phyloP scores from a whole-genome alignment of 2,113 vertebrate species.

The Anolis sagrei region DNA sequence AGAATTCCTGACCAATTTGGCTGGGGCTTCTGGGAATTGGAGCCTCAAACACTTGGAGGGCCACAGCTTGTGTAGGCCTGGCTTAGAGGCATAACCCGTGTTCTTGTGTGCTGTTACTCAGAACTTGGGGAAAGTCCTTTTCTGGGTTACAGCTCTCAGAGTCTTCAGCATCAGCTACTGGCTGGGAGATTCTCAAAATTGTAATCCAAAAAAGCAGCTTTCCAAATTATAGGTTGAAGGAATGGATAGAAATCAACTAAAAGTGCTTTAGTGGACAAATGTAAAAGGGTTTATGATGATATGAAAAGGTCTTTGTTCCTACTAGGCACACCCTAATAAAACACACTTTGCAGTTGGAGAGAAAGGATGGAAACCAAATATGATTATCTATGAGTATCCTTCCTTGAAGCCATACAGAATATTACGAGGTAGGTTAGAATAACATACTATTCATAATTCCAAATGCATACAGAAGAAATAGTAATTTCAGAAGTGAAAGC shows the following conservation, averaged over 20 bases:
- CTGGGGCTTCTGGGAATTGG: too few relatives aligned
- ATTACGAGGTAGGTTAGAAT: constrained; percentile 81
- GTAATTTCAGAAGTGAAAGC: constrained; percentile 45
- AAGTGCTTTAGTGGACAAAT: not conserved
- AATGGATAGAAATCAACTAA: not conserved
- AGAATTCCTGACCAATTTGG: too few relatives aligned
- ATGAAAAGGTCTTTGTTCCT: constrained; percentile 60
- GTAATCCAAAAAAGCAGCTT: too few relatives aligned
- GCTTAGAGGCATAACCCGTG: not conserved
- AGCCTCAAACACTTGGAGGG: too few relatives aligned
- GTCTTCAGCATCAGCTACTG: too few relatives aligned
- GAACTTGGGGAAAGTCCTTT: too few relatives aligned
- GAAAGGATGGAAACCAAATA: constrained; percentile 85
- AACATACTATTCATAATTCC: constrained; percentile 8
- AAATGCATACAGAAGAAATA: constrained; percentile 7
- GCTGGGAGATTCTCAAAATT: too few relatives aligned
- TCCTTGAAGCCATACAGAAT: constrained; percentile 84
- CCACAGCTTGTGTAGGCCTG: not conserved
- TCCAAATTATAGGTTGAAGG: not conserved
- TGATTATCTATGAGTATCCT: constrained; percentile 91
- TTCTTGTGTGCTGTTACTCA: too few relatives aligned
- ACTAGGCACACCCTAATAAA: constrained; percentile 85
- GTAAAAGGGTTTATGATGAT: constrained; percentile 30
- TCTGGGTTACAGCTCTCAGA: too few relatives aligned
- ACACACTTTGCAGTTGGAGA: constrained; percentile 87